Conservation (phyloP, 2,888 invertebrate genomes). For the Empis stercorea region DNA sequence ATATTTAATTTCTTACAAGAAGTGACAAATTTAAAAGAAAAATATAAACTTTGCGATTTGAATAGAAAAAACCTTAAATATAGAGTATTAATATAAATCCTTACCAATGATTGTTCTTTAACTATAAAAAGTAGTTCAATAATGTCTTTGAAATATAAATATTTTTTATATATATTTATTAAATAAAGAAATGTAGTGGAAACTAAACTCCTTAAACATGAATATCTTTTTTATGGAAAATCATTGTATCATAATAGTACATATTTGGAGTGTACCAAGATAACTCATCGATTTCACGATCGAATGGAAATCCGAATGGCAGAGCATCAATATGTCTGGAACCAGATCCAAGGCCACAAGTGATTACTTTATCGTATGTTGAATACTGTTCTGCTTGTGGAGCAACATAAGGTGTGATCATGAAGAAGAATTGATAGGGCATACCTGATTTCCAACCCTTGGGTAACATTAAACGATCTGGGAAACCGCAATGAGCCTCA, state of each 20-base stretch:
- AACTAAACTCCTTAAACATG: not conserved
- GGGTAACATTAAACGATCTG: conserved; percentile 50
- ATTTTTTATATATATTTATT: no score
- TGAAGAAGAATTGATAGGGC: conserved; percentile 47
- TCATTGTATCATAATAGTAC: conserved; percentile 48
- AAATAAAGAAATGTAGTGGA: no score
- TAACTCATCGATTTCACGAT: conserved; percentile 47
- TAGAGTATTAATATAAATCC: no score
- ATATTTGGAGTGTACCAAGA: conserved; percentile 55
- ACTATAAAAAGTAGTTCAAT: no score
- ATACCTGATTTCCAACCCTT: conserved; percentile 50
- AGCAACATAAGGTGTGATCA: conserved; percentile 42
- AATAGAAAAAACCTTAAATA: no score
- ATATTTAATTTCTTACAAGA: no score
- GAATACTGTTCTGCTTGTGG: conserved; percentile 37
- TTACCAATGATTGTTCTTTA: no score
- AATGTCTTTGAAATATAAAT: no score
- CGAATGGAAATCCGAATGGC: conserved; percentile 62
- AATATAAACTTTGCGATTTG: no score
- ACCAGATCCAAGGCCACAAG: conserved; percentile 40
- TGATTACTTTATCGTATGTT: conserved; percentile 39
- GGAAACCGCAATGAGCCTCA: conserved; percentile 44
- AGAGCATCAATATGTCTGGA: conserved; percentile 34
- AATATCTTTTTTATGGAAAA: conserved; percentile 48
- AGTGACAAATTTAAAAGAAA: no score